Conservation (phyloP, 1,140 invertebrate genomes). For the Drosophila gunungcola region DNA sequence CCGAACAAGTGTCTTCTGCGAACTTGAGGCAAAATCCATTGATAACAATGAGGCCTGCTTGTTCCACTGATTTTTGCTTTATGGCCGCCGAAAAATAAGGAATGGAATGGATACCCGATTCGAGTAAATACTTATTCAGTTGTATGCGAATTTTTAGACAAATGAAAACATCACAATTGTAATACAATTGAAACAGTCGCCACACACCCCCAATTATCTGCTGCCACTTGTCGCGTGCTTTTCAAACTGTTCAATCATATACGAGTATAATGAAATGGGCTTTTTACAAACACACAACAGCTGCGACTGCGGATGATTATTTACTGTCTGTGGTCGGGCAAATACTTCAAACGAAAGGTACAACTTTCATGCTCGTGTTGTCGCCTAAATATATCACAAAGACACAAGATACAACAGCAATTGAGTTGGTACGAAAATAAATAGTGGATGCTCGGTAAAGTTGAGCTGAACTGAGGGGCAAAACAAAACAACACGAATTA, state of each 20-base stretch:
- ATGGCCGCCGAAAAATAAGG: background rate
- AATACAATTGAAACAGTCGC: too few species aligned
- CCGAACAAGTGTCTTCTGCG: conserved; percentile 26
- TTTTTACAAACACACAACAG: conserved; percentile 17
- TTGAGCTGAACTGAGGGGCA: conserved; percentile 1
- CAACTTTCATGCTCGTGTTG: conserved; percentile 19
- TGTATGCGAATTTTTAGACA: background rate
- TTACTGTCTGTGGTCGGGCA: conserved; percentile 16
- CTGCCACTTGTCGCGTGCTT: conserved; percentile 44
- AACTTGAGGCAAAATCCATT: conserved; percentile 31
- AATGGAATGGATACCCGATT: background rate
- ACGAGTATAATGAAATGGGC: background rate
- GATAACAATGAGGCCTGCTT: conserved; percentile 36
- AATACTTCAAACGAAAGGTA: conserved; percentile 39
- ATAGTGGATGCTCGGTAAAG: conserved; percentile 24
- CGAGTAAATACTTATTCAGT: conserved; percentile 17
- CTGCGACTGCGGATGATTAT: conserved; percentile 41
- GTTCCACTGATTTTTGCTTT: conserved; percentile 18
- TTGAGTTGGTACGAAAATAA: conserved; percentile 45
- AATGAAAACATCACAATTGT: conserved; percentile 25
- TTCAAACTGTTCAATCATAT: conserved; percentile 41
- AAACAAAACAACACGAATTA: conserved; percentile 8
- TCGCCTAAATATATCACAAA: conserved; percentile 37
- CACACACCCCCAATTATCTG: conserved; percentile 15
- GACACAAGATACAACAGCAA: conserved; percentile 19